Base-by-base conservation (phyloP, 2,113 vertebrate species). In the Donacobius atricapilla region DNA sequence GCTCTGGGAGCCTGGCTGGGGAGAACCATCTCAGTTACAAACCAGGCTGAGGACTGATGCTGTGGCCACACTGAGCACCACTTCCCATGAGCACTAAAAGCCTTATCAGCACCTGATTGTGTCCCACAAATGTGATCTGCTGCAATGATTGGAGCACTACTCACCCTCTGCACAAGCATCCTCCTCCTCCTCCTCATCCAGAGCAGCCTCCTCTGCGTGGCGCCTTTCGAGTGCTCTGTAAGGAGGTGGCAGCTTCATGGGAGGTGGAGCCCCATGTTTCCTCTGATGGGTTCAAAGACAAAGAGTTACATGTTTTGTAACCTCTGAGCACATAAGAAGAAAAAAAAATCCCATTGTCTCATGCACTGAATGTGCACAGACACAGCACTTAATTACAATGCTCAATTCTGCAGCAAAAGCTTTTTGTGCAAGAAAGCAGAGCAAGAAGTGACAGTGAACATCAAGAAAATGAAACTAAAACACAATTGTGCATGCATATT, bases 161-260 rank as follows among this genome's bases (percentile, higher is more conserved):
- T 98, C 92, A 98, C 98, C 50, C 75, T 98, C 93, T 30, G 95
- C 86, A 93, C 77, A 91, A 83, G 48, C 58, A 64, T 96, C 95
- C 65, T 96, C 92, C 39, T 89, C 91, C 84, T 93, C 89, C 28
- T 98, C 97, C 61, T 96, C 96, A 30, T 68, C 72, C 53, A 90
- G 58, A 4, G 27, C 56, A 10, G 78, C 81, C 58, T 97, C 94
- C 64, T 91, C 94, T 18, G 78, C 15, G 1, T 19, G 80, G 14
- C 72, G 96, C 13, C 76, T 94, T 27, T 95, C 87, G 1, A 87
- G 87, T 6, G 90, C 95, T 96, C 65, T 96, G 85, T 99, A 99
- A 31, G 99, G 99, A 18, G 99, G 99, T 11, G 99, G 99, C 75
- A 99, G 95, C 77, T 99, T 98, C 97, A 98, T 97, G 4, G 98